Base-by-base conservation (phyloP, 2,797 vertebrate species). In the Chelonia mydas region DNA sequence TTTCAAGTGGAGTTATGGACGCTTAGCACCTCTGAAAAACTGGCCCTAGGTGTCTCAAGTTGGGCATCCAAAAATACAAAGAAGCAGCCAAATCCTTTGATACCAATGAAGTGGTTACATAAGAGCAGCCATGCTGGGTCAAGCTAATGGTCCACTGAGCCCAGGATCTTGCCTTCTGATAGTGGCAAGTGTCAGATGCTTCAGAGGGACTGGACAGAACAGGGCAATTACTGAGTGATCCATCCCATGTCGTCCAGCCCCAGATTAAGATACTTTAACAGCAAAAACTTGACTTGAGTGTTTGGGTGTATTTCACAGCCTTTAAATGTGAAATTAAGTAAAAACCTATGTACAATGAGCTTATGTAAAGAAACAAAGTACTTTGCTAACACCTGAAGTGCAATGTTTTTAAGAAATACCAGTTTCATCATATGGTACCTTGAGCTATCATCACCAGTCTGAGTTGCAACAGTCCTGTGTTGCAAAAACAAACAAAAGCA, bases 401-500 rank as follows among this genome's bases (percentile, higher is more conserved):
- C 12, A 92, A 76, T 81, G 3, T 89, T 91, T 95, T 94, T 68
- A 81, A 74, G 89, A 92, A 74, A 41, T 23, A 65, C 50, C 72
- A 41, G 37, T 85, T 87, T 47, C 10, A 31, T 28, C 37, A 54
- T 25, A 50, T 53, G 7, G 25, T 83, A 96, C 81, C 89, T 91
- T 80, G 21, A 79, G 27, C 80, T 49, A 86, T 94, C 72, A 86
- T 95, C 88, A 79, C 83, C 79, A 53, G 81, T 90, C 83, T 88
- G 84, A 86, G 91, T 81, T 84, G 65, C 94, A 93, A 88, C 15
- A 87, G 72, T 90, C 49, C 84, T 94, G 79, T n/a, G 51, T 47
- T 19, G 37, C 45, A 53, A 88, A 87, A 93, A 57, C 11, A 86
- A 45, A 82, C 23, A 93, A 79, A 57, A 94, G 41, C 19, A 50